Conservation (phyloP, 2,888 invertebrate species). For the Luperina nickerlii region DNA sequence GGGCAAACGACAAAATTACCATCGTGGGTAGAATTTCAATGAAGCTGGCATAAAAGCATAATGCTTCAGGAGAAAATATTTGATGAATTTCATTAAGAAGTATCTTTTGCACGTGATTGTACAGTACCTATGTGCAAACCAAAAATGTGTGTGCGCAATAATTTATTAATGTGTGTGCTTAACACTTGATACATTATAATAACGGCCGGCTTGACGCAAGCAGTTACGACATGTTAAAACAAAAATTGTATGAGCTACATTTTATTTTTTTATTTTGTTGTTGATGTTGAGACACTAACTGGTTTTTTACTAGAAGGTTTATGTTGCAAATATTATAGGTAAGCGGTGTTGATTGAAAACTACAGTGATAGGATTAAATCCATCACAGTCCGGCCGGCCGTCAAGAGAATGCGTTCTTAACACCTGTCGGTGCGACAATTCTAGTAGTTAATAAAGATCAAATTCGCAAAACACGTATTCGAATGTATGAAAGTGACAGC, state of each 20-base stretch:
- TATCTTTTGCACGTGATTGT: slow-evolving; percentile 24
- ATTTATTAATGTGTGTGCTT: slow-evolving; percentile 62
- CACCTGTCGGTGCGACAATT: neutral
- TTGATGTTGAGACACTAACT: slow-evolving; percentile 33
- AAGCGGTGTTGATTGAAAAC: neutral
- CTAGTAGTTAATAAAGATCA: neutral
- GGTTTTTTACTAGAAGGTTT: slow-evolving; percentile 20
- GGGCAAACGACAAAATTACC: too few species aligned
- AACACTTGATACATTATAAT: slow-evolving; percentile 61
- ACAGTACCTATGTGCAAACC: slow-evolving; percentile 44
- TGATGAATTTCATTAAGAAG: neutral
- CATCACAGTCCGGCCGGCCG: neutral
- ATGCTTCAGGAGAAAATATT: too few species aligned
- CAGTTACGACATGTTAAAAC: slow-evolving; percentile 47
- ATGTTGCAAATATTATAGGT: slow-evolving; percentile 12
- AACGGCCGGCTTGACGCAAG: slow-evolving; percentile 53
- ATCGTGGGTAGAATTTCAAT: too few species aligned
- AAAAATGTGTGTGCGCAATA: slow-evolving; percentile 49
- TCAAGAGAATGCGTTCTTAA: neutral
- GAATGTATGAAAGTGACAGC: neutral
- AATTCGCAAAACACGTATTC: neutral
- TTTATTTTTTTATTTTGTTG: slow-evolving; percentile 21
- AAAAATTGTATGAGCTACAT: slow-evolving; percentile 43
- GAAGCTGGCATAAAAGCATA: neutral
- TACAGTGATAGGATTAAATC: neutral